Evolutionary conservation across 2,888 invertebrate genomes (phyloP).

Genomic region (Pristionchus mayeri): DNA sequence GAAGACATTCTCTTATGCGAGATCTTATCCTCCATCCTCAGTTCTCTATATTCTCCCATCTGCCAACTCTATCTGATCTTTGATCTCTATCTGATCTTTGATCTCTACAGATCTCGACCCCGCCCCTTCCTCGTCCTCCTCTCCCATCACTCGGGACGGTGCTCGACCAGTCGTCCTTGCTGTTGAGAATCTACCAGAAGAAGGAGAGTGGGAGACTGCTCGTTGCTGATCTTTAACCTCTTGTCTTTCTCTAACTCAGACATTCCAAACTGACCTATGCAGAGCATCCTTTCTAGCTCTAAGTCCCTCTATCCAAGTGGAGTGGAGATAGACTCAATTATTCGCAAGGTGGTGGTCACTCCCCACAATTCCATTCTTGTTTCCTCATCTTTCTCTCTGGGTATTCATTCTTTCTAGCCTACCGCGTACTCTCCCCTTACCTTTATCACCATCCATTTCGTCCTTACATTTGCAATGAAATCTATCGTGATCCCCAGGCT

Average conservation of each 20-base stretch:
- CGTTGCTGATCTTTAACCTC: slow-evolving; percentile 19
- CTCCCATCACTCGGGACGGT: not conserved
- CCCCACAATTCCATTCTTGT: not conserved
- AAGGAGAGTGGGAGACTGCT: not conserved
- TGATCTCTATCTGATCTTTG: not conserved
- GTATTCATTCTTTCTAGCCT: not conserved
- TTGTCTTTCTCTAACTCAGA: not conserved
- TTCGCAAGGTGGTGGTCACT: not conserved
- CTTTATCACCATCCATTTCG: not conserved
- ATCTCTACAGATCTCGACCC: not conserved
- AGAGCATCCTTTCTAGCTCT: not conserved
- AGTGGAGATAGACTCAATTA: not conserved
- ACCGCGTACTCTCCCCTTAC: not conserved
- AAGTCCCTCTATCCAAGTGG: not conserved
- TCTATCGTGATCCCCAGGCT: not conserved
- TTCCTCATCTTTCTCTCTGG: not conserved
- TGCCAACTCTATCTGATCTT: not conserved
- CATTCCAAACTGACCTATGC: not conserved
- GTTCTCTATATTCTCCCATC: no score
- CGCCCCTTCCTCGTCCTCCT: not conserved
- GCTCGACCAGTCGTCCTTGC: not conserved
- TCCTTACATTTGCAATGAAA: not conserved
- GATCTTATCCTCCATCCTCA: no score
- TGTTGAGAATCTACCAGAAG: not conserved
- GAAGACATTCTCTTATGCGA: no score